Evolutionary conservation across 2,113 vertebrate genomes (phyloP), one percentile per base, ranked within the genome.

Genomic region (Taxidea taxus): DNA sequence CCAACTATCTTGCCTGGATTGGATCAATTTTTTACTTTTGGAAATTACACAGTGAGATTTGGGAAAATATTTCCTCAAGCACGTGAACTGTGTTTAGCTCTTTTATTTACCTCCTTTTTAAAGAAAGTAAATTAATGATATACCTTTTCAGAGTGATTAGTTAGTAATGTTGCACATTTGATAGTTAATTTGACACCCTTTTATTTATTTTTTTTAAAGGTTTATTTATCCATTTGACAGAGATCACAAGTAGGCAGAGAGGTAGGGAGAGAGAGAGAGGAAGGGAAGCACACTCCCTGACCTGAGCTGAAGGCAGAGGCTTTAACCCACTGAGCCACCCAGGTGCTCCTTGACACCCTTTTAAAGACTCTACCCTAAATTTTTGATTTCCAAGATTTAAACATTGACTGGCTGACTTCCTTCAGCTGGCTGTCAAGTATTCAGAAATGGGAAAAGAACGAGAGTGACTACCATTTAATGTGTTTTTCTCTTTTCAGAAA

Each of bases 141-240:
- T 47, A 78, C 14, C 37, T 77, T 93, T 95, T 60, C 51, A 92
- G 39, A 72, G 25, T 68, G 90, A 88, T 66, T 56, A 92, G 37
- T 96, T 95, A 39, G 72, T 51, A 97, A 54, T 94, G 44, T 21
- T 70, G n/a, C 47, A 95, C 84, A 97, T 94, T 58, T 96, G 54
- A 47, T 1, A 90, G 75, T 62, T 34, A 97, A 94, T 66, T 49
- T 97, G 23, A 62, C 95, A 96, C 15, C 44, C 27, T 80, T 56
- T 93, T 92, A 82, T n/a, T n/a, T n/a, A n/a, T n/a, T n/a, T n/a
- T n/a, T n/a, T n/a, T n/a, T n/a, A n/a, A n/a, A n/a, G n/a, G n/a
- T n/a, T n/a, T n/a, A n/a, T n/a, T n/a, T n/a, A n/a, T n/a, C n/a
- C n/a, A n/a, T n/a, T n/a, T n/a, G n/a, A n/a, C n/a, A n/a, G n/a